Base-by-base conservation (phyloP, 2,113 vertebrate species). In the Phaethon lepturus region DNA sequence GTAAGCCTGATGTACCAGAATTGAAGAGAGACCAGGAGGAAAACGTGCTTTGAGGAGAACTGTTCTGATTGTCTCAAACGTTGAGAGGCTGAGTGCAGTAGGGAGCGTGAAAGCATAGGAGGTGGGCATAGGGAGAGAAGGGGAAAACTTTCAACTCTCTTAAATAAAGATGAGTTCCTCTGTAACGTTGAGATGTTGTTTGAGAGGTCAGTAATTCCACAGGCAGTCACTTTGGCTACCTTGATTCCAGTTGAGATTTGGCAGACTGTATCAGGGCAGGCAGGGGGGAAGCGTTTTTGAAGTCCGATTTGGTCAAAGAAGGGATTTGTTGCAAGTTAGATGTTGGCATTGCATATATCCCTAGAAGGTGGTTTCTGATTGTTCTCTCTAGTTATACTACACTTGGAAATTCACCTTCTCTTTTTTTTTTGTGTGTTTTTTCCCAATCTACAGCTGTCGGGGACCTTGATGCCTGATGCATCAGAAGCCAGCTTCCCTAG, bases 401-500 rank as follows among this genome's bases (percentile, higher is more conserved):
- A 3, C 7, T 28, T 76, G 42, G 33, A 77, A 73, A 63, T 71
- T 79, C 69, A 94, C 53, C 23, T 31, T 90, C 9, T 38, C 9
- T 72, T 22, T 29, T 25, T 29, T 40, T 29, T 58, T 90, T 6
- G 13, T 26, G 8, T 29, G 7, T 29, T 6, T 15, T 33, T 87
- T 90, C 60, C 94, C 82, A 7, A 49, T 85, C 95, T 69, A 12
- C 49, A 98, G 98, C 82, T 97, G 60, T 92, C 95, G 3, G 97
- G 96, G 75, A 76, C 88, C 31, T 92, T 93, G 63, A 74, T 96
- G 72, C 92, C 90, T 0, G 97, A 98, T n/a, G 55, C 86, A 6
- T 85, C 78, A 26, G 98, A 98, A 88, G 84, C 89, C n/a, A 77
- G 44, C 35, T 97, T 98, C 28, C 98, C 98, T 86, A 74, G 79